phyloP scores from a whole-genome alignment of 2,113 vertebrate species.

The Sprattus sprattus region DNA sequence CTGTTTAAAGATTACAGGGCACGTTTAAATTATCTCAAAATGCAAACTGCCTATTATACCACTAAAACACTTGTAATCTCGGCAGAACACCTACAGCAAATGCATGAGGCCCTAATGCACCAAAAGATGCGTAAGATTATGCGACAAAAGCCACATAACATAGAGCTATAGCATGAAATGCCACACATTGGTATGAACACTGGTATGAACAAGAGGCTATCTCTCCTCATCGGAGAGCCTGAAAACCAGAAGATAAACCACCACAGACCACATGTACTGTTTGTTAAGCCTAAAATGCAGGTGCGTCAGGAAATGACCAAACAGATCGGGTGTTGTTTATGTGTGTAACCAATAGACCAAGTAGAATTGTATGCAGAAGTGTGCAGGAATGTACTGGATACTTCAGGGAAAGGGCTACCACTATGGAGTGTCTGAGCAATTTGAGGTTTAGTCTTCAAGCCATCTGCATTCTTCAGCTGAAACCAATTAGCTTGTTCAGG shows the following conservation, averaged over 20 bases:
- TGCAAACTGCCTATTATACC: background rate
- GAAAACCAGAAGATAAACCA: background rate
- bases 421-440: background rate
- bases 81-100: background rate
- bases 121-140: background rate
- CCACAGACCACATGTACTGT: background rate
- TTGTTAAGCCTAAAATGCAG: background rate
- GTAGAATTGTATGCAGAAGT: background rate
- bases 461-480: background rate
- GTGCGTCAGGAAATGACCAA: background rate
- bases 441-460: background rate
- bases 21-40: background rate
- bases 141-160: background rate
- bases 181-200: no score
- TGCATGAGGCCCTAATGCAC: background rate
- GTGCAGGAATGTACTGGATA: background rate
- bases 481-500: background rate
- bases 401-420: background rate
- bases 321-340: background rate
- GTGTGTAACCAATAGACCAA: background rate
- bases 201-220: background rate
- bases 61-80: background rate
- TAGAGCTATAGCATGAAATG: background rate
- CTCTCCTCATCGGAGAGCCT: background rate
- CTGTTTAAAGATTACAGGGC: background rate